A percentile compares a stretch with the other conserved stretches of the same genome.
Evolutionary conservation across 2,888 invertebrate species (phyloP).

Genomic region (Conistra vaccinii): DNA sequence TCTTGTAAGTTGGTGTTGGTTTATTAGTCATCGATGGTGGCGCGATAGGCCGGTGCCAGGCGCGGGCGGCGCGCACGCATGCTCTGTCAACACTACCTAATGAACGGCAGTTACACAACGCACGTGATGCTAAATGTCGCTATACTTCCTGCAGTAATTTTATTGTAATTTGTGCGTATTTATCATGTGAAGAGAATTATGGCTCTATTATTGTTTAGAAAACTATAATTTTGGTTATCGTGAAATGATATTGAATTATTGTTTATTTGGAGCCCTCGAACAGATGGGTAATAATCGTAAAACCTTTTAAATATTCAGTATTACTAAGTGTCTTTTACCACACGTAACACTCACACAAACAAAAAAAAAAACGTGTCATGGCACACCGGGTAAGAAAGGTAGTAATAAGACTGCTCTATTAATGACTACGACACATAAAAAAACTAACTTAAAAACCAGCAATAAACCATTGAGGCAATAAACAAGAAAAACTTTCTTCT

Average conservation of each 20-base stretch:
- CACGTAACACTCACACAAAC: not conserved
- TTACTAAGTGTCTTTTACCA: not conserved
- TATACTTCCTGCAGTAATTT: conserved; percentile 87
- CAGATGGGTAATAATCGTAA: not conserved
- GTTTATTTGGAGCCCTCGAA: not conserved
- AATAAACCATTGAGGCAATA: no score
- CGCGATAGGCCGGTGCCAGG: conserved; percentile 88
- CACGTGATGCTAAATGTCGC: conserved; percentile 89
- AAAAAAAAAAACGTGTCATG: not conserved
- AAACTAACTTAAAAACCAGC: not conserved
- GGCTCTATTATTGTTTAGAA: conserved; percentile 74
- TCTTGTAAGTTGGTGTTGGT: conserved; percentile 74
- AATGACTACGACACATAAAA: not conserved
- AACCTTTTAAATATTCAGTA: not conserved
- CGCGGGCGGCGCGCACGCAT: conserved; percentile 89
- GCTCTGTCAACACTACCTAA: conserved; percentile 89
- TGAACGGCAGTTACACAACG: conserved; percentile 90
- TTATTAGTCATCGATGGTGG: conserved; percentile 91
- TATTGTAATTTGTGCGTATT: conserved; percentile 90
- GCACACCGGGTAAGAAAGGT: not conserved
- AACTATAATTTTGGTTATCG: conserved; percentile 55
- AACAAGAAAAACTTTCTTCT: not conserved
- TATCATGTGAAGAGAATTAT: conserved; percentile 88
- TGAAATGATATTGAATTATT: conserved; percentile 28
- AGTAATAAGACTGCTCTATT: not conserved